Conservation (phyloP, 2,888 invertebrate species). For the Cryptocephalus primarius region DNA sequence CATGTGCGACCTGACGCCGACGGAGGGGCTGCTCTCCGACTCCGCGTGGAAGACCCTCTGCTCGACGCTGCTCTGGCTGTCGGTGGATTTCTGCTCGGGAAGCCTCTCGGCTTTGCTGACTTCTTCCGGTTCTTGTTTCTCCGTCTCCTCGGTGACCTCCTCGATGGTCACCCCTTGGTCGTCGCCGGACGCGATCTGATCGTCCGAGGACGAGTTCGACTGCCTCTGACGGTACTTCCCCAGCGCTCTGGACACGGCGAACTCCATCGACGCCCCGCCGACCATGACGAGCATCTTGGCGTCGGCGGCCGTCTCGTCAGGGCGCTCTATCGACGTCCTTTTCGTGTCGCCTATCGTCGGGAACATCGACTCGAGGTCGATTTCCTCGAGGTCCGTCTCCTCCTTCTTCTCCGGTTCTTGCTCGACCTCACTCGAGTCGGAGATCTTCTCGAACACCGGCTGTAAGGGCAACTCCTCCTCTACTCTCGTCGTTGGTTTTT, state of each 20-base stretch:
- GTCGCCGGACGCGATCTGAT: constrained; percentile 38
- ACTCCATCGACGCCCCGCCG: constrained; percentile 64
- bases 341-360: constrained; percentile 67
- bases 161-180: constrained; percentile 24
- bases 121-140: constrained; percentile 6
- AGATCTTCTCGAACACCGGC: constrained; percentile 12
- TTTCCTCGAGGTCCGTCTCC: constrained; percentile 47
- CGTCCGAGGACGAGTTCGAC: constrained; percentile 61
- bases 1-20: constrained; percentile 47
- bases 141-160: constrained; percentile 20
- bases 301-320: constrained; percentile 44
- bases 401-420: constrained; percentile 42
- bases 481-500: constrained; percentile 8
- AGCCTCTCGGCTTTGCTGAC: constrained; percentile 6
- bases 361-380: constrained; percentile 51
- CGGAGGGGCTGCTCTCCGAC: constrained; percentile 56
- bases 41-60: constrained; percentile 33
- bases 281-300: constrained; percentile 42
- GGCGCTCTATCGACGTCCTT: constrained; percentile 50
- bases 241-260: constrained; percentile 70
- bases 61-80: constrained; percentile 32
- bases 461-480: constrained; percentile 13
- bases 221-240: constrained; percentile 68
- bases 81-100: constrained; percentile 27
- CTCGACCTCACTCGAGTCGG: constrained; percentile 3